Percentiles rank a stretch among this genome's conserved stretches.
phyloP scores from a whole-genome alignment of 1,140 invertebrate species.

The Psix sp. region DNA sequence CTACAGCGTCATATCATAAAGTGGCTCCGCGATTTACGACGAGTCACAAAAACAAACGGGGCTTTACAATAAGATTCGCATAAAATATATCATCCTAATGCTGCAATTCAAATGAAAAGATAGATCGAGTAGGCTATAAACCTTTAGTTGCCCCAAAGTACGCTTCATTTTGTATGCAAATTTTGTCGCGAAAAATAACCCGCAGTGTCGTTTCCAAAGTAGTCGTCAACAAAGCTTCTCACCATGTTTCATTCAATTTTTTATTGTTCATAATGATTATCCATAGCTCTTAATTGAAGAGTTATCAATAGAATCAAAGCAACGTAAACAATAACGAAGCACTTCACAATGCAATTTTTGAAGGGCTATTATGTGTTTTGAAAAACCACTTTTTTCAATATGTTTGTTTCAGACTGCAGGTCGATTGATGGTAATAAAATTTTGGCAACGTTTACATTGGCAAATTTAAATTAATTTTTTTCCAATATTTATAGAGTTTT shows the following conservation, averaged over 20 bases:
- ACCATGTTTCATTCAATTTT: no score
- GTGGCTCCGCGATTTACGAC: slow-evolving; percentile 18
- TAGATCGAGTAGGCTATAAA: slow-evolving; percentile 44
- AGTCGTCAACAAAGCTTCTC: slow-evolving; percentile 1
- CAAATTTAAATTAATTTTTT: slow-evolving; percentile 20
- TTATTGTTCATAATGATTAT: no score
- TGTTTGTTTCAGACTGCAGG: no score
- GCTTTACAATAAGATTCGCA: slow-evolving; percentile 35
- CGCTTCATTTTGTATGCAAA: slow-evolving; percentile 27
- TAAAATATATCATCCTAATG: slow-evolving; percentile 37
- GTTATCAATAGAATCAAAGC: no score
- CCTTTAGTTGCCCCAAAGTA: slow-evolving; percentile 10
- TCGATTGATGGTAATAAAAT: neutral
- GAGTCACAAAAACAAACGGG: slow-evolving; percentile 30
- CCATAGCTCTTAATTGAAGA: no score
- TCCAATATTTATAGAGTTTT: slow-evolving; percentile 31
- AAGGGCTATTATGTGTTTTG: no score
- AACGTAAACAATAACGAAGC: no score
- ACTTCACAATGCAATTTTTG: no score
- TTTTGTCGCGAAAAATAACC: slow-evolving; percentile 21
- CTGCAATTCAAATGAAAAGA: slow-evolving; percentile 38
- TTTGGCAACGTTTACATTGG: slow-evolving; percentile 1
- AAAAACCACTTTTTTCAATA: no score
- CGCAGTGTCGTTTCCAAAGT: slow-evolving; percentile 15
- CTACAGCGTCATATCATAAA: slow-evolving; percentile 18